Evolutionary conservation across 2,888 invertebrate species (phyloP).

Genomic region (Azorinus chamasolen): DNA sequence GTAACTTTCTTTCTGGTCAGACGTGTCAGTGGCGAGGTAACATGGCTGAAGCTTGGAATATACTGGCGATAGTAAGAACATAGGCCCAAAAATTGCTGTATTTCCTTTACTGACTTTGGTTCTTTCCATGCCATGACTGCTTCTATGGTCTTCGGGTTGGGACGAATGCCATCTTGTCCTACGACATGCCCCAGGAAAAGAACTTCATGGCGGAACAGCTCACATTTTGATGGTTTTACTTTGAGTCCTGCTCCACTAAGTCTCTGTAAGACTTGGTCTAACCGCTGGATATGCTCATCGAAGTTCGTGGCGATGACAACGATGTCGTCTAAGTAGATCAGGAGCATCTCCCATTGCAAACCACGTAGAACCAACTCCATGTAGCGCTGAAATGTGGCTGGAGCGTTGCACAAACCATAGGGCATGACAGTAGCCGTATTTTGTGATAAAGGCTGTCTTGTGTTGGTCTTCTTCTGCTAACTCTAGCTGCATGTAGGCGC

Average conservation of each 20-base stretch:
- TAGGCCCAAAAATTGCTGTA: too few species aligned
- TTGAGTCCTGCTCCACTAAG: slow-evolving; percentile 38
- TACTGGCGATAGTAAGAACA: too few species aligned
- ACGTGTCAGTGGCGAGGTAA: slow-evolving; percentile 46
- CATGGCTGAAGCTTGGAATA: slow-evolving; percentile 41
- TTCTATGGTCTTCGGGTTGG: too few species aligned
- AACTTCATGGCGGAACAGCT: too few species aligned
- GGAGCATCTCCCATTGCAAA: slow-evolving; percentile 36
- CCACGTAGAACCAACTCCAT: slow-evolving; percentile 39
- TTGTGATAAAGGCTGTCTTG: slow-evolving; percentile 32
- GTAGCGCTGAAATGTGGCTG: slow-evolving; percentile 31
- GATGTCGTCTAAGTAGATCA: slow-evolving; percentile 50
- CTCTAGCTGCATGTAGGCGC: slow-evolving; percentile 49
- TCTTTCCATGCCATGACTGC: too few species aligned
- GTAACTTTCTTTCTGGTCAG: slow-evolving; percentile 32
- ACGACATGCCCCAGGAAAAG: too few species aligned
- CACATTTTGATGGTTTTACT: slow-evolving; percentile 44
- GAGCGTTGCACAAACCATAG: slow-evolving; percentile 25
- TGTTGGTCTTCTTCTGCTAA: slow-evolving; percentile 21
- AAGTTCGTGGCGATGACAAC: slow-evolving; percentile 20
- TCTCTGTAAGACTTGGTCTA: slow-evolving; percentile 45
- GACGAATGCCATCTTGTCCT: too few species aligned
- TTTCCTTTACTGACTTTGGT: too few species aligned
- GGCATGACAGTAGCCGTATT: slow-evolving; percentile 37
- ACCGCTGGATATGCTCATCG: slow-evolving; percentile 36